These are phyloP conservation scores for Aporophyla lueneburgensis DNA, from an alignment of 2,888 invertebrate species.

Conservation along the genomic window DNA sequence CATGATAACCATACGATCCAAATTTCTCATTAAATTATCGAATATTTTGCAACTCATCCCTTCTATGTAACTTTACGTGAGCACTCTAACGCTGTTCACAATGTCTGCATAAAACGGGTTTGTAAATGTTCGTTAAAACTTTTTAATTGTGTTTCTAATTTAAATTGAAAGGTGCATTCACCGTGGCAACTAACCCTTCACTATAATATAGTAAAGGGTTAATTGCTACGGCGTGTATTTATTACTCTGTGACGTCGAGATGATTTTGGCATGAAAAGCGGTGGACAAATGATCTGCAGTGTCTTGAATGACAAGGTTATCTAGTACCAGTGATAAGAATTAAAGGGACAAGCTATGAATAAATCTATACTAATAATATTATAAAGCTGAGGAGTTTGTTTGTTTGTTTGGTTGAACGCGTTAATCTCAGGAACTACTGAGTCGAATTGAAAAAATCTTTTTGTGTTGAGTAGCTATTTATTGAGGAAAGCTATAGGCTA, in stretches of 20 bases:
- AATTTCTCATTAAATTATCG: constrained; percentile 44
- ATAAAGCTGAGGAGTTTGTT: too few relatives aligned
- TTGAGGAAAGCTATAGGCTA: too few relatives aligned
- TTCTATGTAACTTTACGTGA: constrained; percentile 12
- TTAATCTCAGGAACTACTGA: too few relatives aligned
- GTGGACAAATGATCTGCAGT: neutral
- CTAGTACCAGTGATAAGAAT: neutral
- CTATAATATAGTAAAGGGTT: too few relatives aligned
- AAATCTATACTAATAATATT: too few relatives aligned
- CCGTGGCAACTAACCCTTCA: neutral
- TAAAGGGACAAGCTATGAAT: too few relatives aligned
- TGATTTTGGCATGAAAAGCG: neutral
- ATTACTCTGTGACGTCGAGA: neutral
- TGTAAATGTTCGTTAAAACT: constrained; percentile 44
- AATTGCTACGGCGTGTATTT: too few relatives aligned
- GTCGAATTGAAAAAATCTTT: too few relatives aligned
- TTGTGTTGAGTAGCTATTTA: too few relatives aligned
- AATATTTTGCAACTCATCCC: constrained; percentile 37
- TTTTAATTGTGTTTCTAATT: constrained; percentile 42
- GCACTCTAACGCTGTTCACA: constrained; percentile 30
- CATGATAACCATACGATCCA: constrained; percentile 36
- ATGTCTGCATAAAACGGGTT: constrained; percentile 32
- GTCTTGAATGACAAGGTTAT: neutral
- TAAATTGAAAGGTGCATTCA: constrained; percentile 19
- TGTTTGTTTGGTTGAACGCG: too few relatives aligned